phyloP scores from a whole-genome alignment of 2,113 vertebrate species.

The Arothron firmamentum region DNA sequence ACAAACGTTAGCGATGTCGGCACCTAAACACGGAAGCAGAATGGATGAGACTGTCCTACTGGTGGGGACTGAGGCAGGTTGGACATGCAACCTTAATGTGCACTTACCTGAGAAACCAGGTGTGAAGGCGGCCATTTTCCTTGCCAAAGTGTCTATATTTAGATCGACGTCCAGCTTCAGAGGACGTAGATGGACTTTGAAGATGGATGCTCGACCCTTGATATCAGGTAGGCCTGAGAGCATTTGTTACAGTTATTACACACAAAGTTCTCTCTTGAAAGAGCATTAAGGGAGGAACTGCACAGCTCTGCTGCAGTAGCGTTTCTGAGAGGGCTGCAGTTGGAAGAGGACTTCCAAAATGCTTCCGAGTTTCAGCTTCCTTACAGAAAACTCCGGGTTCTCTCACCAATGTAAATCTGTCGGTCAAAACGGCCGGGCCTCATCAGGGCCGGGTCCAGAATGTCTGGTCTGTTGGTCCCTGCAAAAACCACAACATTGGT shows the following conservation, averaged over 20 bases:
- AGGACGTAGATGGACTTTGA: slow-evolving; percentile 77
- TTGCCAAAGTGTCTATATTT: slow-evolving; percentile 60
- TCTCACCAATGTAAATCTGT: slow-evolving; percentile 77
- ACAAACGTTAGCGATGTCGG: slow-evolving; percentile 79
- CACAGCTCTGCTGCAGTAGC: too few relatives aligned
- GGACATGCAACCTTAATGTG: background rate
- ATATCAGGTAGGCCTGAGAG: slow-evolving; percentile 78
- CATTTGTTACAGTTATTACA: background rate
- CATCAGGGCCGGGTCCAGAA: slow-evolving; percentile 78
- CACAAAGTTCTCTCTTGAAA: background rate
- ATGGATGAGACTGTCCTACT: background rate
- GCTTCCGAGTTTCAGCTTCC: background rate
- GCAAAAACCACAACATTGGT: slow-evolving; percentile 77
- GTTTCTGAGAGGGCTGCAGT: too few relatives aligned
- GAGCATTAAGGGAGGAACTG: background rate
- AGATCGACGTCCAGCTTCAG: slow-evolving; percentile 73
- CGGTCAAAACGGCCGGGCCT: slow-evolving; percentile 78
- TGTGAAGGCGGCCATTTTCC: slow-evolving; percentile 72
- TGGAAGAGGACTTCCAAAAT: too few relatives aligned
- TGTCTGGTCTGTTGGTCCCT: slow-evolving; percentile 76
- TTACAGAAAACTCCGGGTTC: background rate
- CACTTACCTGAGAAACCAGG: slow-evolving; percentile 79
- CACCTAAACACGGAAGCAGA: slow-evolving; percentile 58
- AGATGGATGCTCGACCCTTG: slow-evolving; percentile 79
- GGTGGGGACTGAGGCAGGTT: background rate